phyloP scores from a whole-genome alignment of 2,888 invertebrate species.

The Mongoloraphidia duomilia region DNA sequence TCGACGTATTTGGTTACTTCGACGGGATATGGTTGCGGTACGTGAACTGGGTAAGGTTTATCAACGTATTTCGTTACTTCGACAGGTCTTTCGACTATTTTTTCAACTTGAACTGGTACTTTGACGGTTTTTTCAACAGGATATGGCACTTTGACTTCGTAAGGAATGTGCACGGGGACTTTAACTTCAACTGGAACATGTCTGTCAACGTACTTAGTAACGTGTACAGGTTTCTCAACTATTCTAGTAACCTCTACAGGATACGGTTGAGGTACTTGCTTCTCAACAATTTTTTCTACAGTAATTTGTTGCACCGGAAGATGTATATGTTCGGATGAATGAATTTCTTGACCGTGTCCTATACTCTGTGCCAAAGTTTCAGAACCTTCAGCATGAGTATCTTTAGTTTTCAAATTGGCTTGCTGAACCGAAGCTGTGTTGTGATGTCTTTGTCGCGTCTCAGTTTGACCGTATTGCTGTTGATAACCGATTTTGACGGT shows the following conservation, averaged over 20 bases:
- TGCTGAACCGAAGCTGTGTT: too few species aligned
- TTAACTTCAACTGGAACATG: conserved; percentile 20
- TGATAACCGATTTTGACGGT: too few species aligned
- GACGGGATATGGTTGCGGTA: conserved; percentile 28
- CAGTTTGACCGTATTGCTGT: too few species aligned
- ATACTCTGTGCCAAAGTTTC: too few species aligned
- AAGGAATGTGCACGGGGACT: conserved; percentile 33
- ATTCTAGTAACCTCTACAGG: conserved; percentile 33
- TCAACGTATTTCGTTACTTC: conserved; percentile 17
- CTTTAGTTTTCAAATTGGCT: too few species aligned
- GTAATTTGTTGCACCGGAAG: conserved; percentile 3
- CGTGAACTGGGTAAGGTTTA: conserved; percentile 17
- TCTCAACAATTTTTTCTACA: conserved; percentile 28
- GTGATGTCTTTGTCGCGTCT: too few species aligned
- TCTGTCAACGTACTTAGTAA: conserved; percentile 38
- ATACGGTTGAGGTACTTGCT: conserved; percentile 32
- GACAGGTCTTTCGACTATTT: conserved; percentile 37
- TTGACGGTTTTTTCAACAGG: conserved; percentile 16
- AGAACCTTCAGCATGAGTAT: too few species aligned
- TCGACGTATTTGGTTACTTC: conserved; percentile 34
- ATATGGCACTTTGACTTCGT: conserved; percentile 24
- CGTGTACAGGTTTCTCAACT: conserved; percentile 32
- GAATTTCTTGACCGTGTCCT: conserved; percentile 8
- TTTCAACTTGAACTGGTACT: conserved; percentile 30
- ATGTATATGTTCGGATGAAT: conserved; percentile 9